Evolutionary conservation across 23 tunicate genomes (phyloP), one percentile per base, ranked within the genome.

Genomic region (Aplidium turbinatum): DNA sequence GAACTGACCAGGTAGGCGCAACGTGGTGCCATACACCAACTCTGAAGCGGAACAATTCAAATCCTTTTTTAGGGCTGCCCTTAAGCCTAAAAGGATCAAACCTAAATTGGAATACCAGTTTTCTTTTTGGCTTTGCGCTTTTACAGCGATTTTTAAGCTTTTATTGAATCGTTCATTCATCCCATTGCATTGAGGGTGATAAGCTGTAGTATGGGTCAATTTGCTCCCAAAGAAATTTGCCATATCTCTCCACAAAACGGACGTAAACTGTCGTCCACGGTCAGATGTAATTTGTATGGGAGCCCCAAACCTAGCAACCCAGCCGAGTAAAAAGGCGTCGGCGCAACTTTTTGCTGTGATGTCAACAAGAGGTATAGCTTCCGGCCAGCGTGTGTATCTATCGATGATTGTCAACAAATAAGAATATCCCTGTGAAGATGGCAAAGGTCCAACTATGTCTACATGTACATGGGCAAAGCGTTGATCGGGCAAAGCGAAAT

Each of bases 391-490:
- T n/a, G 73, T 46, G 4, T 13, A 78, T 1, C 73, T 27, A 29
- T 51, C 54, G 21, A 47, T 23, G 23, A 24, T 31, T 22, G 73
- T 63, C 13, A 78, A 34, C 5, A 78, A 0, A 31, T 78, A 78
- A 3, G 33, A 25, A 61, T 60, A 42, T 0, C 70, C 70, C 2
- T 39, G 21, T 26, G 56, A 38, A 3, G 34, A 33, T 7, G 81
- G 81, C 34, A 76, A 60, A 18, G 73, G 82, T 2, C 73, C 82
- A 28, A 64, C 82, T 32, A 78, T 40, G 28, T 78, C 82, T 0
- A 78, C 58, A 0, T 63, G 32, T 21, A 78, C 36, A 64, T 50
- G 45, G 0, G 26, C 23, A 63, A 78, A 78, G 47, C 66, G 47
- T 7, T 16, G 20, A 1, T 35, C 11, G 4, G 73, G 46, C 3